phyloP scores from a whole-genome alignment of 2,888 invertebrate genomes.

The Mythimna albipuncta region DNA sequence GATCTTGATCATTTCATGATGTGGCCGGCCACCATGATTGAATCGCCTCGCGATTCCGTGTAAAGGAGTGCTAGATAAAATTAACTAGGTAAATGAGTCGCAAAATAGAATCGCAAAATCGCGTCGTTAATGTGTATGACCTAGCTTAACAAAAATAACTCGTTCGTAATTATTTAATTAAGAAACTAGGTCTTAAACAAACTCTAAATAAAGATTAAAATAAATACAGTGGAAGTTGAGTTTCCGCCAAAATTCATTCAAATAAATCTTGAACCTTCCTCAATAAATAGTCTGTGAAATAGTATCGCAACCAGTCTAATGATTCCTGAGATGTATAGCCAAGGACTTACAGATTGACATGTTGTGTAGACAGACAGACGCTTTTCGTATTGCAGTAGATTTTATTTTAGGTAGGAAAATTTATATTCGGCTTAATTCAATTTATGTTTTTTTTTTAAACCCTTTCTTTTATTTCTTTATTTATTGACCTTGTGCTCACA shows the following conservation, averaged over 20 bases:
- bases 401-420: too few relatives aligned
- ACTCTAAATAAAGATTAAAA: background rate
- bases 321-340: background rate
- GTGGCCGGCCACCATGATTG: too few relatives aligned
- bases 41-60: background rate
- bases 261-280: slow-evolving; percentile 28
- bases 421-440: too few relatives aligned
- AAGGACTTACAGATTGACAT: slow-evolving; percentile 1
- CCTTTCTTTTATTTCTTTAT: too few relatives aligned
- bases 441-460: too few relatives aligned
- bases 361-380: background rate
- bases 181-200: background rate
- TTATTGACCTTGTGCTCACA: too few relatives aligned
- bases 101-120: background rate
- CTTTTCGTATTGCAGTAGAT: too few relatives aligned
- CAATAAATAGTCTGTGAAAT: slow-evolving; percentile 18
- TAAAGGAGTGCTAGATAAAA: background rate
- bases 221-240: slow-evolving; percentile 1
- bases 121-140: too few relatives aligned
- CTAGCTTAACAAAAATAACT: background rate
- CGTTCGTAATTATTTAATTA: slow-evolving; percentile 6
- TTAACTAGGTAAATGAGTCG: background rate
- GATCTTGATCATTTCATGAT: too few relatives aligned
- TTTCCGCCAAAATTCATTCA: background rate
- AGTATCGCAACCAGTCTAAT: background rate